These are phyloP conservation scores for Halocynthia aurantium DNA, from an alignment of 23 tunicate genomes.

Conservation along the genomic window DNA sequence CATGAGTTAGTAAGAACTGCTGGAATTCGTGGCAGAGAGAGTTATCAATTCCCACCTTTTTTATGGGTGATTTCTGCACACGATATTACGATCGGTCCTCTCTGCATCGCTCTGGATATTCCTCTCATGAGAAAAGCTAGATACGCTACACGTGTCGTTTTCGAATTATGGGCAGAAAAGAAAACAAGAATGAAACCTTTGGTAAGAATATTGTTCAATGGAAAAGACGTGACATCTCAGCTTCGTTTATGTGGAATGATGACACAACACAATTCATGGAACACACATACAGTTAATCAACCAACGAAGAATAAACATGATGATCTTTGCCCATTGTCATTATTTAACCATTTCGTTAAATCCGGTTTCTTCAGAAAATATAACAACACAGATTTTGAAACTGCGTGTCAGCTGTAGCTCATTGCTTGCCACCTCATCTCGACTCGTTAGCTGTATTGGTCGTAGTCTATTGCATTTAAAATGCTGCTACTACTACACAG, in stretches of 20 bases:
- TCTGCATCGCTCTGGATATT: slow-evolving; percentile 4
- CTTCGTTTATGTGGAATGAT: background rate
- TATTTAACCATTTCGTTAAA: background rate
- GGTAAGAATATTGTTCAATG: slow-evolving; percentile 14
- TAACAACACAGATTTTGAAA: slow-evolving; percentile 3
- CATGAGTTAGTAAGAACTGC: slow-evolving; percentile 1
- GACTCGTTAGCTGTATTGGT: no score
- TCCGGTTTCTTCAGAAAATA: background rate
- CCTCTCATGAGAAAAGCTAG: slow-evolving; percentile 6
- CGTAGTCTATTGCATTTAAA: no score
- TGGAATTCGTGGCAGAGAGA: no score
- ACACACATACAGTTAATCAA: background rate
- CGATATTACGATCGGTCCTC: slow-evolving; percentile 20
- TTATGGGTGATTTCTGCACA: slow-evolving; percentile 22
- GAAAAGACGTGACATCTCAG: slow-evolving; percentile 2
- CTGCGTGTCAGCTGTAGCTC: background rate
- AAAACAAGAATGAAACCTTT: background rate
- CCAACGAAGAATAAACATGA: background rate
- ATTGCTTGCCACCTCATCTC: no score
- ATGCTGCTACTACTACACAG: no score
- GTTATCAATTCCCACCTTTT: background rate
- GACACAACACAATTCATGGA: background rate
- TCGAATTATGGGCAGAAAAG: slow-evolving; percentile 13
- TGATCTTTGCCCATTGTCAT: background rate
- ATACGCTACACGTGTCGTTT: slow-evolving; percentile 18